Evolutionary conservation across 2,888 invertebrate genomes (phyloP), one percentile per base, ranked within the genome.

Genomic region (Caenorhabditis angaria): DNA sequence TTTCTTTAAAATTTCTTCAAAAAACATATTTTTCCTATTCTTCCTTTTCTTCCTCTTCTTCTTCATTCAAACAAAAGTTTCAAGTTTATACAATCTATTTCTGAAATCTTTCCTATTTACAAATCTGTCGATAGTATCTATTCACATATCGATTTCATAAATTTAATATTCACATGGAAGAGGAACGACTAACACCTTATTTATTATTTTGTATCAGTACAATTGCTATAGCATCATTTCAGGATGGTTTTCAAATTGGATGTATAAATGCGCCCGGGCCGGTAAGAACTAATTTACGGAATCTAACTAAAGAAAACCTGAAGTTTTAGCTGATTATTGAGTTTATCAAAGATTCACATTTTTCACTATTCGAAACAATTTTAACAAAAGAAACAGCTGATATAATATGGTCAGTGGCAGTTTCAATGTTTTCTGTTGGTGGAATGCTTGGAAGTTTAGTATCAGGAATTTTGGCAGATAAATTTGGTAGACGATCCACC

Each of bases 401-500:
- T 54, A 64, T 71, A 29, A 53, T 71, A 1, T 71, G 71, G 70
- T 71, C 71, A 3, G 50, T 71, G 12, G 71, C 71, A 24, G 71
- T 71, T 1, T 71, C 71, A 6, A 67, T 65, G 60, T 71, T 71
- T 56, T 71, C 71, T 14, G 64, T 71, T 28, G 71, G 71, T 28
- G 71, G 66, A 18, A 64, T 71, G 63, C 61, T 71, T 4, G 71
- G 71, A 22, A 67, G 71, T 41, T 54, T 71, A 28, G 57, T 48
- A 5, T 66, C 71, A 1, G 71, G 71, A 27, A 63, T 61, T 53
- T 51, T 66, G 27, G 66, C 71, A 20, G 71, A 71, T 48, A 35
- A 22, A 18, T 41, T 71, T 14, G 71, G 71, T 8, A 50, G 71
- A 18, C 66, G 64, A 55, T 92, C 92, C 0, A 93, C 93, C n/a